Evolutionary conservation across 2,113 vertebrate species (phyloP), one percentile per base, ranked within the genome.

Genomic region (Petromus typicus): DNA sequence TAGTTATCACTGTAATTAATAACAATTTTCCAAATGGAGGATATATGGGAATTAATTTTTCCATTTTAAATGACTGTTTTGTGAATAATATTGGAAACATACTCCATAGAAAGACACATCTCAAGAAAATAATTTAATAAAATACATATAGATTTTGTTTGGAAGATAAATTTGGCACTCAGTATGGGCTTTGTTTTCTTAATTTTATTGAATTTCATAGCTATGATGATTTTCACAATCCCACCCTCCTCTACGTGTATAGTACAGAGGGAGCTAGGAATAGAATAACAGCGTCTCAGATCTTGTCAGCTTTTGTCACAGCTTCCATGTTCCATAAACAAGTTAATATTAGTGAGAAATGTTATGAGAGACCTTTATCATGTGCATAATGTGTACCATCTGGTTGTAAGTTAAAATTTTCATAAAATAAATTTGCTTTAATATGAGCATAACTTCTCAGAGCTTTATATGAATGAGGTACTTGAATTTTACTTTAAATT

Each of bases 311-410:
- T 85, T 88, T 25, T 95, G 73, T 90, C 66, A 18, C 90, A 94
- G 93, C 23, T 86, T 85, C 37, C 30, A 12, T 64, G 80, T 81
- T 89, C 78, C 40, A 86, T 88, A 95, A 96, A 95, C 89, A 93
- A 94, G 82, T 10, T 83, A 69, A 93, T 93, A 90, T 85, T 78
- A 82, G 59, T 90, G 90, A 92, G 80, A 81, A n/a, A 64, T 92
- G 69, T 92, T 96, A 86, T 45, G 56, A 95, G 76, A 98, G 82
- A 83, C 73, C 95, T 93, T 95, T 92, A 92, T 95, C 82, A 89
- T 32, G 34, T 27, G 57, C 82, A 80, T 90, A 94, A 96, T 84
- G 73, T 30, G 6, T 37, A 37, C 88, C 94, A 95, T 96, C 96
- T 97, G 78, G 73, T 92, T 80, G 14, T 54, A 94, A 83, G 71